These are phyloP conservation scores for Tetropium fuscum DNA, from an alignment of 2,888 invertebrate species.

Conservation along the genomic window DNA sequence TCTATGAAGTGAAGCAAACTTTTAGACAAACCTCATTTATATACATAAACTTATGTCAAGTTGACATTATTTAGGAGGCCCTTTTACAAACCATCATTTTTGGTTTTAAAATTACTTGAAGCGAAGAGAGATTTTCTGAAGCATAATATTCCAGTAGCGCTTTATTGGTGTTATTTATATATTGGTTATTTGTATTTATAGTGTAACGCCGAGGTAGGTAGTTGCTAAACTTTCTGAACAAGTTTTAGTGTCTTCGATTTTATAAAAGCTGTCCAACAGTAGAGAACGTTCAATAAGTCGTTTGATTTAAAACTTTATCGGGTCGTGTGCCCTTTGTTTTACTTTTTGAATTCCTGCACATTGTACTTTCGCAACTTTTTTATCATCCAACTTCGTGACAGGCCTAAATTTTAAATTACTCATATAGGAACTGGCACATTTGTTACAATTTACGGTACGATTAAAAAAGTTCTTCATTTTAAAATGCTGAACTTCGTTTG, in stretches of 20 bases:
- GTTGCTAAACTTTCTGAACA: constrained; percentile 15
- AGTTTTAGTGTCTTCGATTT: constrained; percentile 27
- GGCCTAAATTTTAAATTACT: constrained; percentile 33
- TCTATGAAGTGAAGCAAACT: no score
- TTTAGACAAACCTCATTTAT: no score
- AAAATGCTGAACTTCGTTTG: no score
- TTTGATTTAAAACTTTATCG: constrained; percentile 27
- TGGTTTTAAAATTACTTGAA: no score
- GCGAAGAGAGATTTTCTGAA: no score
- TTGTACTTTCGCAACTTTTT: constrained; percentile 33
- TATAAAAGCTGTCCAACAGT: constrained; percentile 25
- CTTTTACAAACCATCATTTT: no score
- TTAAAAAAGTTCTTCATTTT: no score
- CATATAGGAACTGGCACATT: no score
- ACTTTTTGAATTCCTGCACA: constrained; percentile 41
- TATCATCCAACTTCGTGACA: constrained; percentile 36
- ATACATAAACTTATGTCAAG: no score
- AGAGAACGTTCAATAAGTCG: constrained; percentile 32
- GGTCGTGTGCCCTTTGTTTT: constrained; percentile 40
- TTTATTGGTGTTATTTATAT: no score
- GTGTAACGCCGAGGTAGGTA: background rate
- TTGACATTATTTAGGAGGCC: no score
- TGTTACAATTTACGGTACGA: no score
- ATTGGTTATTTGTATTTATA: constrained; percentile 16
- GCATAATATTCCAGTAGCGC: background rate